A percentile compares a stretch with the other conserved stretches of the same genome.
Evolutionary conservation across 2,888 invertebrate genomes (phyloP).

Genomic region (Melanostoma scalare): DNA sequence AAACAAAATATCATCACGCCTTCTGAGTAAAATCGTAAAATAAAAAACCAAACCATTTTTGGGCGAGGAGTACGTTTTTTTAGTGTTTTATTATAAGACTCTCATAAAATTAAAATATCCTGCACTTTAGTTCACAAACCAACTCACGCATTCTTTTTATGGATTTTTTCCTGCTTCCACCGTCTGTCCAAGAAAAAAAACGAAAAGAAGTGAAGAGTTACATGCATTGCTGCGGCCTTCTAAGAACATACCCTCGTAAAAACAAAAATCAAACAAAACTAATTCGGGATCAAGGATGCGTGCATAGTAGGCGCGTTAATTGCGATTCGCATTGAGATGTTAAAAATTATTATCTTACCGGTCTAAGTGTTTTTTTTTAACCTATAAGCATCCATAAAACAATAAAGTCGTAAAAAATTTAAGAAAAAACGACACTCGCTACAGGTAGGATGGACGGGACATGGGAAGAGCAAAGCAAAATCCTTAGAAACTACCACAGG

Average conservation of each 20-base stretch:
- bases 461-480: slow-evolving; percentile 23
- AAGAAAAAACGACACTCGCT: slow-evolving; percentile 7
- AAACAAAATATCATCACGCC: background rate
- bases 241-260: slow-evolving; percentile 58
- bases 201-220: slow-evolving; percentile 56
- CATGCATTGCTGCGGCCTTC: slow-evolving; percentile 67
- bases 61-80: slow-evolving; percentile 32
- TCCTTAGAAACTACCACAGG: slow-evolving; percentile 70
- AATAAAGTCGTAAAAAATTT: slow-evolving; percentile 65
- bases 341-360: slow-evolving; percentile 49
- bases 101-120: slow-evolving; percentile 28
- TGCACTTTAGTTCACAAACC: slow-evolving; percentile 66
- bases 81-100: slow-evolving; percentile 8
- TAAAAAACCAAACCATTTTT: slow-evolving; percentile 33
- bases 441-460: slow-evolving; percentile 23
- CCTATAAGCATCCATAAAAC: slow-evolving; percentile 53
- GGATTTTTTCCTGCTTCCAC: slow-evolving; percentile 9
- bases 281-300: slow-evolving; percentile 66
- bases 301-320: slow-evolving; percentile 60
- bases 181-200: slow-evolving; percentile 9
- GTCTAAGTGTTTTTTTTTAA: slow-evolving; percentile 47
- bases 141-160: slow-evolving; percentile 61
- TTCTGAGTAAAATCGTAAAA: slow-evolving; percentile 12
- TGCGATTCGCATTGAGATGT: slow-evolving; percentile 73
- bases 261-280: slow-evolving; percentile 57